Conservation (phyloP, 2,797 vertebrate species). For the Ciconia nigra region DNA sequence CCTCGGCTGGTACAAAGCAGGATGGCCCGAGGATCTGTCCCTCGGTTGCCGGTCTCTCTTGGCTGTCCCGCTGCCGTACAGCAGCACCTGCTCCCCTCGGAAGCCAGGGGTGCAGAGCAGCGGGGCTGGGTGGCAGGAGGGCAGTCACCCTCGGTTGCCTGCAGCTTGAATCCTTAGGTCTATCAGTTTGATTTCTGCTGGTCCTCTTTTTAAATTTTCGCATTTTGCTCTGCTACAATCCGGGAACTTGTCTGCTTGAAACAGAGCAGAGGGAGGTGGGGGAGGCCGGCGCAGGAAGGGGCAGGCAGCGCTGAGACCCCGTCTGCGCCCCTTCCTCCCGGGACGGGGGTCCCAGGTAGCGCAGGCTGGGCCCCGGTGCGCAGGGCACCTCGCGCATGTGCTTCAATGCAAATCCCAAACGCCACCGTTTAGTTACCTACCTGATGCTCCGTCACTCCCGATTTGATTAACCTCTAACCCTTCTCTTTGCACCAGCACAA, state of each 20-base stretch:
- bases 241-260: background rate
- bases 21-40: rapidly evolving
- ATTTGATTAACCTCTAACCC: background rate
- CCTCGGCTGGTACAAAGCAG: background rate
- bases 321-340: rapidly evolving
- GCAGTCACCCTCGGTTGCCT: rapidly evolving
- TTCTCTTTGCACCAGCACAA: background rate
- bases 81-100: background rate
- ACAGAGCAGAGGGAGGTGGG: background rate
- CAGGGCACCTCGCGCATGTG: rapidly evolving
- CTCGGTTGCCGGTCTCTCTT: background rate
- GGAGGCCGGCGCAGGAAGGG: background rate
- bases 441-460: background rate
- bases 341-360: background rate
- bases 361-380: rapidly evolving
- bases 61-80: background rate
- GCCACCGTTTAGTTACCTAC: background rate
- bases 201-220: rapidly evolving
- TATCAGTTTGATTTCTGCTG: background rate
- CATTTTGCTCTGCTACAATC: rapidly evolving
- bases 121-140: background rate
- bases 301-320: background rate
- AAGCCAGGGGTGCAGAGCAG: rapidly evolving
- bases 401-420: background rate
- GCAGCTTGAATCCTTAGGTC: rapidly evolving